phyloP scores from a whole-genome alignment of 2,888 invertebrate genomes.

The Phania funesta region DNA sequence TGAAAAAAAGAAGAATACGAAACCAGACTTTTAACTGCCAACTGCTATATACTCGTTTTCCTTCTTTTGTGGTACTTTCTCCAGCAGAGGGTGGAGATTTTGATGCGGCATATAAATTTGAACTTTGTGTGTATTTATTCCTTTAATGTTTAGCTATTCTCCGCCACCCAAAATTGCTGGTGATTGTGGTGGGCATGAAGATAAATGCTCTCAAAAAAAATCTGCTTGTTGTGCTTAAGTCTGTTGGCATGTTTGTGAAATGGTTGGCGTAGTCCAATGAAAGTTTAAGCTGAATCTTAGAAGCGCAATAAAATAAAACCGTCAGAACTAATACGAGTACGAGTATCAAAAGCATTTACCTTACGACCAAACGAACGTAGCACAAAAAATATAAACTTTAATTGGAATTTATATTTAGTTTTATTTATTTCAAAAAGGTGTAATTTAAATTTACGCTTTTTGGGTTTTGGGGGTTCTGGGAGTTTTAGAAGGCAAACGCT shows the following conservation, averaged over 20 bases:
- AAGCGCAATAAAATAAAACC: slow-evolving; percentile 62
- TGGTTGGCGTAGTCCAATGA: slow-evolving; percentile 12
- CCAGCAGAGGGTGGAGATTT: slow-evolving; percentile 7
- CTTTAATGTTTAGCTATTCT: slow-evolving; percentile 8
- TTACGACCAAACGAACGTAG: background rate
- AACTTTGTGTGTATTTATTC: slow-evolving; percentile 41
- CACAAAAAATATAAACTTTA: background rate
- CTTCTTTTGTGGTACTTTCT: background rate
- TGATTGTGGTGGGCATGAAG: background rate
- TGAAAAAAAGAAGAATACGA: slow-evolving; percentile 18
- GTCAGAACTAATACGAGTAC: slow-evolving; percentile 52
- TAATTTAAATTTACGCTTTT: slow-evolving; percentile 36
- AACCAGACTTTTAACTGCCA: slow-evolving; percentile 54
- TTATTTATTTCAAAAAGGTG: slow-evolving; percentile 20
- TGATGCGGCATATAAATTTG: slow-evolving; percentile 50
- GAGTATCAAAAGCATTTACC: slow-evolving; percentile 10
- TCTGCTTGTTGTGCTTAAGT: slow-evolving; percentile 10
- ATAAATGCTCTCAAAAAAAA: slow-evolving; percentile 14
- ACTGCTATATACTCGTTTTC: slow-evolving; percentile 38
- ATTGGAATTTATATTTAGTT: slow-evolving; percentile 51
- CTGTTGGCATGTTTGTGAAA: background rate
- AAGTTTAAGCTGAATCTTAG: slow-evolving; percentile 50
- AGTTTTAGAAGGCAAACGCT: too few species aligned
- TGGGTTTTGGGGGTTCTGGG: background rate
- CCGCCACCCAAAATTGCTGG: too few species aligned